These are phyloP conservation scores for Lymantria dispar DNA, from an alignment of 2,888 invertebrate species.

Conservation along the genomic window DNA sequence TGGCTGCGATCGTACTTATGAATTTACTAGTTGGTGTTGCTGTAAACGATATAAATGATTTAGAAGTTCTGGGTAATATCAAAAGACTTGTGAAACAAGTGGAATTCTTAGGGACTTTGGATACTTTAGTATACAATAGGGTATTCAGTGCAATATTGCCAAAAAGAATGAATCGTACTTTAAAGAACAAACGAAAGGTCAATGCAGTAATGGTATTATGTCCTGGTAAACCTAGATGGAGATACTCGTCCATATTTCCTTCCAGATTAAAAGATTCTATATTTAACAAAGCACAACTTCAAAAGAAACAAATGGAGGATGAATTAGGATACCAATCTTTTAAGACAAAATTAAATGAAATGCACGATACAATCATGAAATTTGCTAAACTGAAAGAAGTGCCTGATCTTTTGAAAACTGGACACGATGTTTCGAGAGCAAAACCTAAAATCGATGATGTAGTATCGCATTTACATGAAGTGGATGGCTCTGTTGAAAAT, in stretches of 20 bases:
- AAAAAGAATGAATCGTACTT: constrained; percentile 46
- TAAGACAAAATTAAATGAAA: constrained; percentile 57
- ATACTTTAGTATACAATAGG: constrained; percentile 74
- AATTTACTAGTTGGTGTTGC: constrained; percentile 83
- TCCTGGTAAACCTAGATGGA: constrained; percentile 66
- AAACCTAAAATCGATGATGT: constrained; percentile 52
- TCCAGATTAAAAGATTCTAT: constrained; percentile 63
- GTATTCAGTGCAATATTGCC: constrained; percentile 63
- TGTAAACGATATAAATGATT: constrained; percentile 81
- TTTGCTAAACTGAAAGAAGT: constrained; percentile 30
- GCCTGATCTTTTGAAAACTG: constrained; percentile 16
- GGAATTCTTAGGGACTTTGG: constrained; percentile 75
- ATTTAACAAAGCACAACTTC: constrained; percentile 63
- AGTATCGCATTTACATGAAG: constrained; percentile 50
- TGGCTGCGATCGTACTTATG: constrained; percentile 83
- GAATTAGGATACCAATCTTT: constrained; percentile 56
- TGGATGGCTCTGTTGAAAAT: constrained; percentile 54
- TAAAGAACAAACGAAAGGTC: constrained; percentile 65
- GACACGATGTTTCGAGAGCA: constrained; percentile 16
- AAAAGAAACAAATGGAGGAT: constrained; percentile 61
- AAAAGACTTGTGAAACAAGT: constrained; percentile 80
- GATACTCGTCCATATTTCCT: constrained; percentile 54
- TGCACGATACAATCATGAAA: constrained; percentile 58
- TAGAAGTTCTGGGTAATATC: constrained; percentile 81
- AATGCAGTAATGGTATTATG: constrained; percentile 51